Evolutionary conservation across 2,113 vertebrate species (phyloP).

Genomic region (Ornithorhynchus anatinus): DNA sequence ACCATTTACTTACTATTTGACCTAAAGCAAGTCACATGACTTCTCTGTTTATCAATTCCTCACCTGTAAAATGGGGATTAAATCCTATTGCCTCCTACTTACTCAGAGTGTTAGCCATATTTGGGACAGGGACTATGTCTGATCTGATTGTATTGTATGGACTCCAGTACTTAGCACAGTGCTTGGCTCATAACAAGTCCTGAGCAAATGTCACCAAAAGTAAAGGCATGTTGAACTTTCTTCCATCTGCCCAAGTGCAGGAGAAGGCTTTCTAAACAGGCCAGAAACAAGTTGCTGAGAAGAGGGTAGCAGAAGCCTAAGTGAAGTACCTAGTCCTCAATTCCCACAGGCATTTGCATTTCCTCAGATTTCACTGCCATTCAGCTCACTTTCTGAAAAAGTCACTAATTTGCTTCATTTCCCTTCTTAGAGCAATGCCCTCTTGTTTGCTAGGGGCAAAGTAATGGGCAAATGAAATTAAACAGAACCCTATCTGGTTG

Average conservation of each 20-base stretch:
- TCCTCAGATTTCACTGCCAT: conserved; percentile 76
- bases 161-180: no score
- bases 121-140: no score
- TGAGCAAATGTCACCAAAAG: no score
- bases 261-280: not conserved
- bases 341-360: conserved; percentile 45
- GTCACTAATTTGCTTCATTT: conserved; percentile 39
- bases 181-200: no score
- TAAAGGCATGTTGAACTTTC: not conserved
- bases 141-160: no score
- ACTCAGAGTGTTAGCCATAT: no score
- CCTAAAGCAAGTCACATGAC: no score
- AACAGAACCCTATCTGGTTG: conserved; percentile 58
- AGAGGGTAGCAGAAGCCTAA: not conserved
- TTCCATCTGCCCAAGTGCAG: not conserved
- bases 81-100: no score
- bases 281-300: not conserved
- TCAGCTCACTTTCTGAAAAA: conserved; percentile 41
- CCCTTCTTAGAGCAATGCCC: not conserved
- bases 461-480: conserved; percentile 66
- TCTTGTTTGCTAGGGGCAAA: conserved; percentile 76
- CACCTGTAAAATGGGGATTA: no score
- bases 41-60: no score
- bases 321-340: not conserved
- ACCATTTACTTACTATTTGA: no score